Conservation (phyloP, 2,113 vertebrate species). For the Tyto alba region DNA sequence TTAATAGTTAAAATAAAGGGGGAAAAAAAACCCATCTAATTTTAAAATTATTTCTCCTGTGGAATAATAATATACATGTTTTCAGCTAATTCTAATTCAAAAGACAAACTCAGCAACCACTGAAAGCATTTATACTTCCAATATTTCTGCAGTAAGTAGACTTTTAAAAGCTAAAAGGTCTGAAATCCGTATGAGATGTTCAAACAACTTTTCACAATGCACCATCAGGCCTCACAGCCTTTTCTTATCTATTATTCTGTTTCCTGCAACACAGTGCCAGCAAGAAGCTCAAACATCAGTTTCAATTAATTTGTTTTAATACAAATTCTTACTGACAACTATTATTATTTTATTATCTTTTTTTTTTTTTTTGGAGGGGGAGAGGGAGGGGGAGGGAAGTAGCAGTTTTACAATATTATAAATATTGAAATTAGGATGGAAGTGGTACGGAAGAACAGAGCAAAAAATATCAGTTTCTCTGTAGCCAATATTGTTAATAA, state of each 20-base stretch:
- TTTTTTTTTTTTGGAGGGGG: rapidly evolving
- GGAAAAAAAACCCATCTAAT: neutral
- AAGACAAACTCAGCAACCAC: neutral
- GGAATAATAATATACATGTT: neutral
- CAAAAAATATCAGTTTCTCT: neutral
- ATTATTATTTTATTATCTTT: neutral
- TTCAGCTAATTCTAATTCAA: neutral
- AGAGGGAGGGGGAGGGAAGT: too few relatives aligned
- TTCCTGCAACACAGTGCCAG: neutral
- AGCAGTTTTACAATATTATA: neutral
- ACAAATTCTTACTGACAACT: neutral
- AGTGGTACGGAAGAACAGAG: neutral
- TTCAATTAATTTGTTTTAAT: neutral
- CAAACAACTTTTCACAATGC: neutral
- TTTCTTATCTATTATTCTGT: neutral
- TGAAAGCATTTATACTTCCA: neutral
- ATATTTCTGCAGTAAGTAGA: neutral
- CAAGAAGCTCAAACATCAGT: neutral
- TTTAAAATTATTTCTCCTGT: neutral
- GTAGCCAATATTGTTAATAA: neutral
- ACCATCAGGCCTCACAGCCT: neutral
- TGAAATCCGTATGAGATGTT: neutral
- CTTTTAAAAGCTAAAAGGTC: neutral
- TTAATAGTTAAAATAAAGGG: neutral
- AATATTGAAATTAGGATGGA: neutral